Percentiles rank a stretch among this genome's conserved stretches.
These are phyloP conservation scores for Xestia sexstrigata DNA, from an alignment of 2,888 invertebrate species.

Conservation along the genomic window DNA sequence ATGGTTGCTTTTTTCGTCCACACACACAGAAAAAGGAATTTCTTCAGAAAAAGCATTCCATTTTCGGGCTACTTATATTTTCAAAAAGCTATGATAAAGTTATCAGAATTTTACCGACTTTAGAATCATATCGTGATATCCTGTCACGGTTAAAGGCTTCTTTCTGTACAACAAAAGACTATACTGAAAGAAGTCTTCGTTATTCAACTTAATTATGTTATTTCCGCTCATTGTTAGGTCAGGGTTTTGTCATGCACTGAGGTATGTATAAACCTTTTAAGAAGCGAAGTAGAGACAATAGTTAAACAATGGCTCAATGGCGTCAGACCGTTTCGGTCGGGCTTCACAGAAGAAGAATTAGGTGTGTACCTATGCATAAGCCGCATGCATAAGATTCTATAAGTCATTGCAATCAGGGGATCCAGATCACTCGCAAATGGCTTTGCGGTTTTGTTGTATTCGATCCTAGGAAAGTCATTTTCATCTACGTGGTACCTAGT, in stretches of 20 bases:
- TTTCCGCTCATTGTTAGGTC: constrained; percentile 21
- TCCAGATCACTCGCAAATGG: not conserved
- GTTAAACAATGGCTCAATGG: too few species aligned
- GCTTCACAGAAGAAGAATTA: too few species aligned
- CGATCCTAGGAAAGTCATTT: too few species aligned
- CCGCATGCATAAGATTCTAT: not conserved
- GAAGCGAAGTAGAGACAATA: too few species aligned
- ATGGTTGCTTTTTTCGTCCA: too few species aligned
- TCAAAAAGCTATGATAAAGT: not conserved
- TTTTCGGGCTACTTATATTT: not conserved
- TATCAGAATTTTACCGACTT: not conserved
- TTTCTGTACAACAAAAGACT: not conserved
- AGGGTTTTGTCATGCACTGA: not conserved
- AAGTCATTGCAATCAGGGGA: not conserved
- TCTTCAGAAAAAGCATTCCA: too few species aligned
- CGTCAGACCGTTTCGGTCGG: too few species aligned
- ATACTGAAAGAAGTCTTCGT: not conserved
- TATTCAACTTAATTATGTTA: not conserved
- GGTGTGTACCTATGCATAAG: not conserved
- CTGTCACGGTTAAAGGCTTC: not conserved
- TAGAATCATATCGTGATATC: not conserved
- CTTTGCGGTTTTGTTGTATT: not conserved
- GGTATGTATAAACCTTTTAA: not conserved
- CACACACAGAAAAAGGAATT: too few species aligned
- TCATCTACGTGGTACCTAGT: too few species aligned